Percentiles rank a stretch among this genome's conserved stretches.
Evolutionary conservation across 2,113 vertebrate genomes (phyloP).

Genomic region (Eclectus roratus): DNA sequence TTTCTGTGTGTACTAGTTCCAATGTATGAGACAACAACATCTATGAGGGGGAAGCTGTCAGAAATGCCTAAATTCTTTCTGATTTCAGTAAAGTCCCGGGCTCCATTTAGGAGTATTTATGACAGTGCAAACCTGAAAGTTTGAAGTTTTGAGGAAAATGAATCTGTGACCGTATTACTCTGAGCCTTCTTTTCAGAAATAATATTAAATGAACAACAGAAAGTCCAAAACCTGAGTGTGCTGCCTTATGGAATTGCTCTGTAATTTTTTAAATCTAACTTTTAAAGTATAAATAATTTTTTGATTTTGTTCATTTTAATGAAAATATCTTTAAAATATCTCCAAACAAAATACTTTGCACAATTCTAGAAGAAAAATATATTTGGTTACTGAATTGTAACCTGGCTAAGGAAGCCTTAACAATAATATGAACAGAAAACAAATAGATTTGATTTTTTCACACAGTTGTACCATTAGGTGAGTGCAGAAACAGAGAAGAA

Average conservation of each 20-base stretch:
- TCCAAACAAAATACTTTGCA: neutral
- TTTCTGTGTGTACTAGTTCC: neutral
- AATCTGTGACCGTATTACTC: neutral
- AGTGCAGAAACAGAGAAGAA: neutral
- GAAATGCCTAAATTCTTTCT: neutral
- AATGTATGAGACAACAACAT: neutral
- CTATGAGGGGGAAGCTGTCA: neutral
- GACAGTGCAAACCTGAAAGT: neutral
- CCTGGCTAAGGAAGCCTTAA: neutral
- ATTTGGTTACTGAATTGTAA: neutral
- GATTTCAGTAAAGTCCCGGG: neutral
- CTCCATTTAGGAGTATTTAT: neutral
- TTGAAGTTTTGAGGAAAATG: neutral
- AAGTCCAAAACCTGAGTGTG: neutral
- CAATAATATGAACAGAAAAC: neutral
- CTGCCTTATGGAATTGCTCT: neutral
- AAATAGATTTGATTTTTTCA: neutral
- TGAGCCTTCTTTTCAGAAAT: neutral
- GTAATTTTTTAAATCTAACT: neutral
- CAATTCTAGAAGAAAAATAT: neutral
- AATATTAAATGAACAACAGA: neutral
- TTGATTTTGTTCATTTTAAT: neutral
- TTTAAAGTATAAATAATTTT: neutral
- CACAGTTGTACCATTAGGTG: neutral
- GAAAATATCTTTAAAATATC: neutral